Percentiles rank a stretch among this genome's conserved stretches.
Conservation (phyloP, 2,797 vertebrate genomes). For the Chaunax sp. region DNA sequence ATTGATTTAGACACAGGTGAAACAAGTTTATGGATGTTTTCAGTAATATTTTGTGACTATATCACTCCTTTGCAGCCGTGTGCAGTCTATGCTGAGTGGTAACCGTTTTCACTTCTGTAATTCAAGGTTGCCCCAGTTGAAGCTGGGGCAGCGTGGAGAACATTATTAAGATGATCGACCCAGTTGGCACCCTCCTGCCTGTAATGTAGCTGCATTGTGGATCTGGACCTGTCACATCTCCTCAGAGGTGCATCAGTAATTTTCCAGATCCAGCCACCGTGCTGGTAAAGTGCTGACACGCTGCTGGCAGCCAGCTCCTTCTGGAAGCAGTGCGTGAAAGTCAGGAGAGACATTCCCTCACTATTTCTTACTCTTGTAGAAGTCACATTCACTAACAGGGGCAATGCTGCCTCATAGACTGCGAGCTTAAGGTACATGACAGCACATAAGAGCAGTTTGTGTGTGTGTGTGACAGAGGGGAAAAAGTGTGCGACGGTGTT, state of each 20-base stretch:
- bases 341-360: slow-evolving; percentile 47
- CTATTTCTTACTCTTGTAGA: slow-evolving; percentile 24
- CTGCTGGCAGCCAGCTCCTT: slow-evolving; percentile 47
- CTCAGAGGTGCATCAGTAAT: slow-evolving; percentile 44
- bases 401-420: slow-evolving; percentile 9
- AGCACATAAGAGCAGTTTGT: slow-evolving; percentile 12
- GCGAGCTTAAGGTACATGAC: slow-evolving; percentile 44
- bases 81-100: not conserved
- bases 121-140: slow-evolving; percentile 4
- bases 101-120: not conserved
- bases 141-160: not conserved
- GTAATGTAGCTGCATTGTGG: slow-evolving; percentile 16
- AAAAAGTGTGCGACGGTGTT: slow-evolving; percentile 39
- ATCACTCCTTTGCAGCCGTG: too few relatives aligned
- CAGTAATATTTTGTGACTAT: too few relatives aligned
- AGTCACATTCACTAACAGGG: slow-evolving; percentile 46
- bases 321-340: slow-evolving; percentile 51
- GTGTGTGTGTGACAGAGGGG: slow-evolving; percentile 10
- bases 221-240: slow-evolving; percentile 54
- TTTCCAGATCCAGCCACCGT: slow-evolving; percentile 48
- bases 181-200: not conserved
- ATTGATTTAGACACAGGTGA: too few relatives aligned
- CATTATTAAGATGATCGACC: slow-evolving; percentile 26
- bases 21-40: too few relatives aligned
- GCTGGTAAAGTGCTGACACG: slow-evolving; percentile 59